These are phyloP conservation scores for Oryzias curvinotus DNA, from an alignment of 2,113 vertebrate species.

Conservation along the genomic window DNA sequence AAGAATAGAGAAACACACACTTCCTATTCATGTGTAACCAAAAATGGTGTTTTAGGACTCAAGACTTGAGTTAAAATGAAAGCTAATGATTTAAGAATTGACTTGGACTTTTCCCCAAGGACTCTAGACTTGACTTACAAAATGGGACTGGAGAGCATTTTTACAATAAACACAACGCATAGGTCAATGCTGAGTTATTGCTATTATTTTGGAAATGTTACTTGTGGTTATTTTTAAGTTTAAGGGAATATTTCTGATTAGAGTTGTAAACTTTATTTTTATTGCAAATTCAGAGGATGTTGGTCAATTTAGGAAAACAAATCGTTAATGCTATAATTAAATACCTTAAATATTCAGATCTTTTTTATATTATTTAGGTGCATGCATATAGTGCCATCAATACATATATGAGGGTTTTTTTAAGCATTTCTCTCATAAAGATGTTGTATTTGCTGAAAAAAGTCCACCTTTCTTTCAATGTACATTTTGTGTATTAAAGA, in stretches of 20 bases:
- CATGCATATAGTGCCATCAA: constrained; percentile 55
- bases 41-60: no score
- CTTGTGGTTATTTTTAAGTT: constrained; percentile 40
- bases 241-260: constrained; percentile 30
- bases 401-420: constrained; percentile 33
- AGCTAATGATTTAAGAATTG: no score
- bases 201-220: constrained; percentile 12
- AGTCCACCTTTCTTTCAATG: constrained; percentile 45
- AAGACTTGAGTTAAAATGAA: no score
- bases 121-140: no score
- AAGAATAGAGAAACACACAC: no score
- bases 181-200: constrained; percentile 32
- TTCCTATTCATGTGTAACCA: no score
- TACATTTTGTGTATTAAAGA: constrained; percentile 44
- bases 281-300: constrained; percentile 46
- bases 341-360: constrained; percentile 6
- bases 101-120: no score
- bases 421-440: constrained; percentile 31
- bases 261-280: constrained; percentile 34
- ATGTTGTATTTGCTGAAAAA: constrained; percentile 34
- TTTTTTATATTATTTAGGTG: constrained; percentile 47
- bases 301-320: constrained; percentile 21
- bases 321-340: not conserved
- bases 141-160: no score
- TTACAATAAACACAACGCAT: constrained; percentile 14